A percentile compares a stretch with the other conserved stretches of the same genome.
Evolutionary conservation across 2,888 invertebrate genomes (phyloP).

Genomic region (Ophonus ardosiacus): DNA sequence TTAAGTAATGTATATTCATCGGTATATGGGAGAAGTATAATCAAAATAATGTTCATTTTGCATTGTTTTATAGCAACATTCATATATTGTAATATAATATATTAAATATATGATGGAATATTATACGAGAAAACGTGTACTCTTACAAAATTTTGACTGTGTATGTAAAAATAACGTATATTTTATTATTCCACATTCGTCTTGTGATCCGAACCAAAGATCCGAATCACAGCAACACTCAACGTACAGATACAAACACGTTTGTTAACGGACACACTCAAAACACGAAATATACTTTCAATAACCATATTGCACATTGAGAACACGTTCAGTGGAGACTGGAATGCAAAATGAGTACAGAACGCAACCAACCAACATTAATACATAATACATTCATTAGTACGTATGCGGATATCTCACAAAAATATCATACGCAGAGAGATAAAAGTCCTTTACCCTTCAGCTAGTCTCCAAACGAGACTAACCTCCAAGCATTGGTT

Average conservation of each 20-base stretch:
- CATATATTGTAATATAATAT: constrained; percentile 63
- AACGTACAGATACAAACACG: constrained; percentile 49
- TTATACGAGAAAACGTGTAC: constrained; percentile 74
- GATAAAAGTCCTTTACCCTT: constrained; percentile 22
- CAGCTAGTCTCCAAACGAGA: not conserved
- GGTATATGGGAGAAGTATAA: constrained; percentile 72
- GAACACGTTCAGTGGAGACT: constrained; percentile 77
- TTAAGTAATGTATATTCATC: constrained; percentile 74
- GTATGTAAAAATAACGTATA: constrained; percentile 67
- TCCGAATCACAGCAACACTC: constrained; percentile 50
- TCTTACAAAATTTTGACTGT: constrained; percentile 76
- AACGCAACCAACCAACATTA: constrained; percentile 54
- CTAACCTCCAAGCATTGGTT: not conserved
- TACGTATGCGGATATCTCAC: constrained; percentile 46
- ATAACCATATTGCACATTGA: constrained; percentile 74
- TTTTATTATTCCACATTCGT: constrained; percentile 61
- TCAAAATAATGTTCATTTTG: constrained; percentile 64
- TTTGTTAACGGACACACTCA: constrained; percentile 46
- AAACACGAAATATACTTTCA: constrained; percentile 63
- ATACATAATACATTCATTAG: constrained; percentile 46
- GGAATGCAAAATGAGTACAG: constrained; percentile 69
- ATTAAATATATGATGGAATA: constrained; percentile 64
- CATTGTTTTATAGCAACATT: constrained; percentile 64
- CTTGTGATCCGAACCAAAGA: constrained; percentile 12
- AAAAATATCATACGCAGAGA: constrained; percentile 47